Evolutionary conservation across 2,888 invertebrate genomes (phyloP), one percentile per base, ranked within the genome.

Genomic region (Limenitis camilla): DNA sequence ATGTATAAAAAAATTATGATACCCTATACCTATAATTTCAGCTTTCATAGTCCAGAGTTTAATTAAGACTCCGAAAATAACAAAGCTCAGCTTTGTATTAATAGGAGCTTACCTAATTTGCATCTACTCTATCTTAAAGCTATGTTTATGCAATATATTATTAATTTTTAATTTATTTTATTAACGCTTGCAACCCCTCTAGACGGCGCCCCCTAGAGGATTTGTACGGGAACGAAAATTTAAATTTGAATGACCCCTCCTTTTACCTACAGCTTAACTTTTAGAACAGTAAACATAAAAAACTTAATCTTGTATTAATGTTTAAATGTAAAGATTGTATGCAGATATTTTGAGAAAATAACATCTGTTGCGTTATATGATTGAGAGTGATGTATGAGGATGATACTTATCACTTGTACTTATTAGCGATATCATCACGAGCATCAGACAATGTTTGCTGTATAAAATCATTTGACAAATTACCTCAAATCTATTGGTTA

Each of bases 141-240:
- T 78, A 76, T 83, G 81, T 78, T 77, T 79, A 76, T 77, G 80
- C 78, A 80, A 85, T 87, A 72, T 82, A 85, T 84, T 87, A 87
- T 87, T 87, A 86, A 87, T 86, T 81, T 86, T 85, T 87, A 87
- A 87, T 87, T 87, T 86, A 78, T 84, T 87, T 87, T 85, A 86
- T 87, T 84, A 85, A 80, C 80, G 70, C 68, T 69, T 67, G 65
- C 75, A 77, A 80, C 86, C 83, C 45, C 81, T 71, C 69, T 68
- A 58, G 64, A 64, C 74, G 69, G 76, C 81, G 77, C 71, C 72
- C 53, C 73, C 79, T 51, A 55, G 84, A 36, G 84, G 86, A 79
- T 75, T 78, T 74, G 71, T 61, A 38, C 69, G 76, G 73, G 78
- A 82, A 76, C 76, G 80, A 82, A 78, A 83, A 81, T 87, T 87